Base-by-base conservation (phyloP, 2,113 vertebrate genomes). In the Neofelis nebulosa region DNA sequence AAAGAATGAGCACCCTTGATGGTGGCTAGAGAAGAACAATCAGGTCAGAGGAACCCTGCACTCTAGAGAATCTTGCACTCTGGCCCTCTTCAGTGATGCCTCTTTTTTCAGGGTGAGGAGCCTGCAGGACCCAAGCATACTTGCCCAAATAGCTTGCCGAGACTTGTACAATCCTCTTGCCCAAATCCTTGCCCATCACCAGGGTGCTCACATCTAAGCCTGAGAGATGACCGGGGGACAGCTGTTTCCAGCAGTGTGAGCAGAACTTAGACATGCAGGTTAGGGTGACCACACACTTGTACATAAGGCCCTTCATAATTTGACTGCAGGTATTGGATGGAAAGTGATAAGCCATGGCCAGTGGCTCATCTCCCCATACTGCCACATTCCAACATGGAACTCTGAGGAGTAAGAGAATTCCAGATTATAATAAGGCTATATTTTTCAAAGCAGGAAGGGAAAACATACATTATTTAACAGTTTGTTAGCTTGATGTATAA, bases 401-500 rank as follows among this genome's bases (percentile, higher is more conserved):
- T 50, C 80, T 71, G 45, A 79, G 27, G 48, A 68, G 19, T 38
- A 57, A 11, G 2, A 84, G 76, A 92, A 89, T 66, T 78, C 68
- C 61, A 79, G 36, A 14, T 88, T 92, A 76, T 25, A 61, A 27
- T 66, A 27, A 92, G 69, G 61, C 65, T 55, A 2, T 66, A 52
- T 29, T 87, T 95, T 90, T 87, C 33, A 96, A 73, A 31, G 23
- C 63, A 38, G 5, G 12, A 91, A 36, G 81, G 7, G 57, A 55
- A 95, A 91, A 52, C 15, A 63, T 66, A n/a, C 4, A 69, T 87
- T 93, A 82, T 66, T 71, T 88, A 85, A 71, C 4, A 76, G 13
- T 50, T 57, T 84, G n/a, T 63, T 88, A 68, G n/a, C 18, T 91
- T 95, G 38, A n/a, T 78, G 85, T 87, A 52, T 69, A 87, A 85